phyloP scores from a whole-genome alignment of 2,888 invertebrate species.

The Baccha elongata region DNA sequence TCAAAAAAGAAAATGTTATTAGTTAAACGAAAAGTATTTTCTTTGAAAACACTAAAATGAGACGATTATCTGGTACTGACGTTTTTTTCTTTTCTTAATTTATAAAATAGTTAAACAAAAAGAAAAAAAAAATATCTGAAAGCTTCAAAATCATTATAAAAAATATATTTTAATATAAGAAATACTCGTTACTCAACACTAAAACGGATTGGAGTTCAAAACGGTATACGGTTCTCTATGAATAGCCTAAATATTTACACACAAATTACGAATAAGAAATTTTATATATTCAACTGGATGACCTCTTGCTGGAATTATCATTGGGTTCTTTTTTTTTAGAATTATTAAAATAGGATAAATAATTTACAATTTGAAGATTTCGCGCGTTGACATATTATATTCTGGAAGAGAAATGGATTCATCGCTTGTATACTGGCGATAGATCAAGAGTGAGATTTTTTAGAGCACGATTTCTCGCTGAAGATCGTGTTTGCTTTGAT shows the following conservation, averaged over 20 bases:
- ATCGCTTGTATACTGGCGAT: constrained; percentile 89
- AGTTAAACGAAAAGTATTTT: constrained; percentile 21
- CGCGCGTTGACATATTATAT: constrained; percentile 28
- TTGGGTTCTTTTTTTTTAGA: constrained; percentile 46
- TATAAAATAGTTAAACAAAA: constrained; percentile 35
- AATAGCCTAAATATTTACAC: constrained; percentile 67
- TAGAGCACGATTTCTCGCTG: constrained; percentile 91
- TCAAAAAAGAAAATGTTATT: background rate
- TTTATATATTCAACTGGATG: constrained; percentile 42
- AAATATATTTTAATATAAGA: constrained; percentile 43
- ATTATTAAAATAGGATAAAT: constrained; percentile 11
- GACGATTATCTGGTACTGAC: background rate
- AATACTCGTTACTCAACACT: constrained; percentile 73
- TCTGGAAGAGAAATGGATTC: constrained; percentile 47
- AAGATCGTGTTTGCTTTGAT: constrained; percentile 89
- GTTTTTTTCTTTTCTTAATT: constrained; percentile 13
- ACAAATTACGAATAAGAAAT: constrained; percentile 22
- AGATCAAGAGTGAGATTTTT: constrained; percentile 92
- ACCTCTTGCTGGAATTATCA: constrained; percentile 58
- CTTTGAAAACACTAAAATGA: constrained; percentile 1
- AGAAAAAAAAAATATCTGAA: constrained; percentile 32
- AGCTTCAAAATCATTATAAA: constrained; percentile 62
- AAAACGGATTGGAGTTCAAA: constrained; percentile 73
- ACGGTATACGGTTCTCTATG: constrained; percentile 54
- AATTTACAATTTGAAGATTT: constrained; percentile 50